Evolutionary conservation across 2,113 vertebrate species (phyloP).

Genomic region (Xiphias gladius): DNA sequence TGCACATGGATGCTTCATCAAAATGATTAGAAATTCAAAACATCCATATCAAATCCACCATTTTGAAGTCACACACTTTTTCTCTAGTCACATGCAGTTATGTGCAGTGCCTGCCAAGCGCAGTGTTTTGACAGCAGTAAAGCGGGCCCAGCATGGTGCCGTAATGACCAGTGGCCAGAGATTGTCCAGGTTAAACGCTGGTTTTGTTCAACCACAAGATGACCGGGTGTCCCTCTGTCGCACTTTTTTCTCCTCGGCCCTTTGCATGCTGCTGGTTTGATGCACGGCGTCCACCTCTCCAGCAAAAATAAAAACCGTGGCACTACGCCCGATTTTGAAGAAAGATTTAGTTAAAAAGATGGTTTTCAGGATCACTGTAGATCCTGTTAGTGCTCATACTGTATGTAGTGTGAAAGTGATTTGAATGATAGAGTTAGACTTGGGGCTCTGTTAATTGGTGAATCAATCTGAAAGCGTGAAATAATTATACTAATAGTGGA

Average conservation of each 20-base stretch:
- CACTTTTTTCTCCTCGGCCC: slow-evolving; percentile 33
- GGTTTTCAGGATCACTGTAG: slow-evolving; percentile 46
- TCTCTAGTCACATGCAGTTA: slow-evolving; percentile 21
- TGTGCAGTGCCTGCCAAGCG: slow-evolving; percentile 48
- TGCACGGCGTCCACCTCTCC: slow-evolving; percentile 45
- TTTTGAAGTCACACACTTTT: slow-evolving; percentile 27
- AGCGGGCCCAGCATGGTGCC: slow-evolving; percentile 65
- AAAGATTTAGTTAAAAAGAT: slow-evolving; percentile 46
- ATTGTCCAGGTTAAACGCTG: slow-evolving; percentile 68
- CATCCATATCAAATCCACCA: slow-evolving; percentile 10
- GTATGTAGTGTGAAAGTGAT: background rate
- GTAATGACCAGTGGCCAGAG: slow-evolving; percentile 62
- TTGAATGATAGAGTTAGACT: background rate
- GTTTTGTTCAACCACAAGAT: slow-evolving; percentile 71
- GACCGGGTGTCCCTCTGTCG: slow-evolving; percentile 57
- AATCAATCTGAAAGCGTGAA: background rate
- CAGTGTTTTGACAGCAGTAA: slow-evolving; percentile 67
- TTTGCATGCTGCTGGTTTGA: slow-evolving; percentile 40
- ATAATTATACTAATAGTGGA: background rate
- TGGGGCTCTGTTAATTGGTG: background rate
- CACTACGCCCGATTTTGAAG: slow-evolving; percentile 53
- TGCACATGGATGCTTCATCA: background rate
- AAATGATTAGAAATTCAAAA: background rate
- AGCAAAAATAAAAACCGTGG: slow-evolving; percentile 67
- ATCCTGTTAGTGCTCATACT: background rate